A percentile compares a stretch with the other conserved stretches of the same genome.
Evolutionary conservation across 2,888 invertebrate genomes (phyloP).

Genomic region (Nebria brevicollis): DNA sequence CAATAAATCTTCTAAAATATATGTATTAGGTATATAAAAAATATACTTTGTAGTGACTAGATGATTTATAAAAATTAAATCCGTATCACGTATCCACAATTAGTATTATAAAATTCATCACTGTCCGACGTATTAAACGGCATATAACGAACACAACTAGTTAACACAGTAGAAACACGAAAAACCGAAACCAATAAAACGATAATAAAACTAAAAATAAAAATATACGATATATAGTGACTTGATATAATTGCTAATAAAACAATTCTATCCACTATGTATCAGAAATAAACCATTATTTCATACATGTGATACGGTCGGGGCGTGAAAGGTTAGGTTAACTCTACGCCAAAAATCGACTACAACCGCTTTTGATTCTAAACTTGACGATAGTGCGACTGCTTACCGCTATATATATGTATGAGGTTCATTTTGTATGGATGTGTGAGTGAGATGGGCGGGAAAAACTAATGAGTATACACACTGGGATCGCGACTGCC

Average conservation of each 20-base stretch:
- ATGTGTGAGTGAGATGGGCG: background rate
- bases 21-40: background rate
- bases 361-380: background rate
- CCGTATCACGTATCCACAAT: background rate
- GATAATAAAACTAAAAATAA: background rate
- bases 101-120: background rate
- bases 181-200: background rate
- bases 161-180: background rate
- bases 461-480: background rate
- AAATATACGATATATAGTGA: background rate
- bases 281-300: background rate
- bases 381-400: background rate
- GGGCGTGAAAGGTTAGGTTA: background rate
- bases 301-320: background rate
- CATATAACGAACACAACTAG: background rate
- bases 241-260: background rate
- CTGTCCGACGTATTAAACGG: background rate
- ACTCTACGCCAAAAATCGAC: background rate
- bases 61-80: background rate
- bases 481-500: background rate
- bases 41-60: background rate
- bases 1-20: background rate
- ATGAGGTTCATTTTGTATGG: background rate
- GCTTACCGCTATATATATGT: slow-evolving; percentile 1
- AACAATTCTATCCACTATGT: background rate